Evolutionary conservation across 2,888 invertebrate genomes (phyloP).

Genomic region (Metellina segmentata): DNA sequence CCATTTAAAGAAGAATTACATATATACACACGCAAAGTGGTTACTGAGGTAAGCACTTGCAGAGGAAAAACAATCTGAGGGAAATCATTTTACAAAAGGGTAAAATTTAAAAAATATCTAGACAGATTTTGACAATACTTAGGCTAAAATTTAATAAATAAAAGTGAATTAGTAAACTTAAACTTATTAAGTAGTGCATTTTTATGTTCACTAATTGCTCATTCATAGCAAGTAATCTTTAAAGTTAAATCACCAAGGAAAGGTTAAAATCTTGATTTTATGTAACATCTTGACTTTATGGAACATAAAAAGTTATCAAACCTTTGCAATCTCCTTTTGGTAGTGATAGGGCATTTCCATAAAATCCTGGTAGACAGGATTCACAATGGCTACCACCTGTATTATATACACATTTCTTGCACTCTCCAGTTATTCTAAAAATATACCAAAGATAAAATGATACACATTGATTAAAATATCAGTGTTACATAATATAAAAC

Average conservation of each 20-base stretch:
- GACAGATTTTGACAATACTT: background rate
- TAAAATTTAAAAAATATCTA: too few species aligned
- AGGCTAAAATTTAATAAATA: background rate
- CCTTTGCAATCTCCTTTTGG: constrained; percentile 90
- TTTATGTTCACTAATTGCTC: background rate
- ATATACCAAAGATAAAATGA: background rate
- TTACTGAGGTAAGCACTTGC: too few species aligned
- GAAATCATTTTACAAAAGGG: too few species aligned
- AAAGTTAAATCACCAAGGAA: too few species aligned
- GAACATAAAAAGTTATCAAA: constrained; percentile 77
- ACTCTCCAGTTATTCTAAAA: constrained; percentile 92
- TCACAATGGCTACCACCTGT: constrained; percentile 96
- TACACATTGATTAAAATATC: background rate
- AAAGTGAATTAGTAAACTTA: background rate
- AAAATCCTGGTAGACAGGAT: constrained; percentile 94
- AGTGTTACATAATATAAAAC: too few species aligned
- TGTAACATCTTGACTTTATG: background rate
- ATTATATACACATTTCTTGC: constrained; percentile 97
- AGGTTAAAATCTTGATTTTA: background rate
- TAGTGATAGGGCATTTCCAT: constrained; percentile 94
- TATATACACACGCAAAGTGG: too few species aligned
- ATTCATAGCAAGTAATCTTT: too few species aligned
- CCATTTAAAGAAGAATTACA: too few species aligned
- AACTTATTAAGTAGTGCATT: background rate
- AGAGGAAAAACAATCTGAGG: too few species aligned